Base-by-base conservation (phyloP, 2,113 vertebrate species). In the Plecturocebus donacophilus region DNA sequence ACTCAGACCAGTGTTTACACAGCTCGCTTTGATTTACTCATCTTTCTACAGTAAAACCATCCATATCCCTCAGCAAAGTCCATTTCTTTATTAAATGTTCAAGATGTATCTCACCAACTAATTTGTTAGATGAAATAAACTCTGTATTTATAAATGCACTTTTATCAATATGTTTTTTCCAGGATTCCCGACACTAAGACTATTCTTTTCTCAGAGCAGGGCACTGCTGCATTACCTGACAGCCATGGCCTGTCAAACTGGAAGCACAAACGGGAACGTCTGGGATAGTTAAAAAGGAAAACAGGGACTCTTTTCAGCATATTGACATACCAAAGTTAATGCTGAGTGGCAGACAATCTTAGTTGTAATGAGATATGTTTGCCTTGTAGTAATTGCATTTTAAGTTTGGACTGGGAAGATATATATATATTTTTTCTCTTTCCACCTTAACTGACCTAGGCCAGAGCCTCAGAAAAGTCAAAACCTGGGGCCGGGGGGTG, bases 201-300 rank as follows among this genome's bases (percentile, higher is more conserved):
- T 80, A n/a, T 45, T 17, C 10, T 14, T 80, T 94, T 54, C 54
- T 70, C 25, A 80, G 71, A 76, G 35, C 10, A 58, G 40, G 19
- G 2, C 23, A 64, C 1, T 16, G n/a, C 32, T 17, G 7, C 12
- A 11, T 45, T 42, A 23, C 30, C 17, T 52, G 77, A 23, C 27
- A 75, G n/a, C 8, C 6, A 32, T 5, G 10, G 3, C 5, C 20
- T 19, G 0, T 40, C 16, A 58, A 35, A 2, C 2, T 42, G 38
- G 38, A 30, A 16, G 14, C 38, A 3, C 25, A 94, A n/a, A 71
- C 38, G 5, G 30, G 3, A 40, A 19, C 8, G 2, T 27, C 49
- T 52, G 9, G 40, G 5, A 21, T 42, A 38, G 38, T 14, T 54
- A 30, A 20, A 30, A 54, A 76, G 23, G 10, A 27, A 81, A 87